These are phyloP conservation scores for Rhodeus uyekii DNA, from an alignment of 2,797 vertebrate genomes.

Conservation along the genomic window DNA sequence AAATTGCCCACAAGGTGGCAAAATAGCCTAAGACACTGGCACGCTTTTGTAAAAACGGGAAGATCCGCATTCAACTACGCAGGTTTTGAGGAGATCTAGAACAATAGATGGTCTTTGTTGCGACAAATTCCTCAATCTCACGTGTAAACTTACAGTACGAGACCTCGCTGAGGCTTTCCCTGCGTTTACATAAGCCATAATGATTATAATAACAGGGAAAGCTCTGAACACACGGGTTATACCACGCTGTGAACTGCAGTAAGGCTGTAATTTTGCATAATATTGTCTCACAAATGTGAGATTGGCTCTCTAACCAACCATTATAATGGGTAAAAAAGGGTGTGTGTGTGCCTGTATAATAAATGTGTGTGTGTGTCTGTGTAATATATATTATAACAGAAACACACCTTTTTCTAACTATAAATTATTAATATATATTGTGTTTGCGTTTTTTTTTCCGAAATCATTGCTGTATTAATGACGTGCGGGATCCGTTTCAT, in stretches of 20 bases:
- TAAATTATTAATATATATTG: too few species aligned
- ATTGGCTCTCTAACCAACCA: not conserved
- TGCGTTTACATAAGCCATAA: not conserved
- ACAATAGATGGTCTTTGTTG: not conserved
- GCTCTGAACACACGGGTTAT: not conserved
- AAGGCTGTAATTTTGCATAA: not conserved
- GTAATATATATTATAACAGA: too few species aligned
- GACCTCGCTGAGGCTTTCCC: not conserved
- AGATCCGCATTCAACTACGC: not conserved
- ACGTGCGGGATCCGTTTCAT: not conserved
- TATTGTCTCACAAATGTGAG: not conserved
- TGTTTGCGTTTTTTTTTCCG: too few species aligned
- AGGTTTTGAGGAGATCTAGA: not conserved
- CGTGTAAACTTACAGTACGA: not conserved
- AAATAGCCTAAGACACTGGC: not conserved
- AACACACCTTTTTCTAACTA: too few species aligned
- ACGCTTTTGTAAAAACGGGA: not conserved
- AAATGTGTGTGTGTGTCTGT: too few species aligned
- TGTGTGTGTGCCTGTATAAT: too few species aligned
- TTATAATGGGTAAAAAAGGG: not conserved
- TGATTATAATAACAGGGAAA: not conserved
- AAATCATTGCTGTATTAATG: not conserved
- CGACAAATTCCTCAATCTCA: not conserved
- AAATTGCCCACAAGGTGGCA: constrained; percentile 35
- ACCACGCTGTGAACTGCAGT: not conserved